Evolutionary conservation across 2,797 vertebrate species (phyloP).

Genomic region (Amblyraja radiata): DNA sequence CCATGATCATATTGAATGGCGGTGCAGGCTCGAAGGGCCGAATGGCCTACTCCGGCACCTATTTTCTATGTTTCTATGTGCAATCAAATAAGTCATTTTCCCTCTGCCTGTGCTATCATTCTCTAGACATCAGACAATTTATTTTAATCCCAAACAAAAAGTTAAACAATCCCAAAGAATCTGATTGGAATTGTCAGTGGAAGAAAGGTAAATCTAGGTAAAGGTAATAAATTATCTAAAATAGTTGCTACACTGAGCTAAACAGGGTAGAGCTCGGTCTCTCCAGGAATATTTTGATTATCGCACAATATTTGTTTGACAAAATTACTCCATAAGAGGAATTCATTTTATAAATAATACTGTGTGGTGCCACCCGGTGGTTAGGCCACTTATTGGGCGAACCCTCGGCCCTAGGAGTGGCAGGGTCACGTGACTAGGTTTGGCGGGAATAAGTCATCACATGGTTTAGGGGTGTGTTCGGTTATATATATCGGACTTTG

Average conservation of each 20-base stretch:
- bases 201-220: neutral
- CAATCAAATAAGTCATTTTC: neutral
- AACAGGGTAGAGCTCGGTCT: neutral
- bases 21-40: no score
- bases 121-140: neutral
- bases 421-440: no score
- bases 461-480: no score
- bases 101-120: neutral
- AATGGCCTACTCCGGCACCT: no score
- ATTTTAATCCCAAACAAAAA: neutral
- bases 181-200: neutral
- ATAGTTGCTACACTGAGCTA: neutral
- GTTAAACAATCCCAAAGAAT: neutral
- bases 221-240: constrained; percentile 6
- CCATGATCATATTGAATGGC: no score
- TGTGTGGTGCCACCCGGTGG: no score
- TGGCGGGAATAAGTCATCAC: no score
- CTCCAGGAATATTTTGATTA: neutral
- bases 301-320: neutral
- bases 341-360: neutral
- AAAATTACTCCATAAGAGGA: neutral
- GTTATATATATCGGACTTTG: no score
- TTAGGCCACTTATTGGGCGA: no score
- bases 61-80: no score
- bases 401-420: no score